Evolutionary conservation across 1,140 invertebrate genomes (phyloP).

Genomic region (Nebria ingens): DNA sequence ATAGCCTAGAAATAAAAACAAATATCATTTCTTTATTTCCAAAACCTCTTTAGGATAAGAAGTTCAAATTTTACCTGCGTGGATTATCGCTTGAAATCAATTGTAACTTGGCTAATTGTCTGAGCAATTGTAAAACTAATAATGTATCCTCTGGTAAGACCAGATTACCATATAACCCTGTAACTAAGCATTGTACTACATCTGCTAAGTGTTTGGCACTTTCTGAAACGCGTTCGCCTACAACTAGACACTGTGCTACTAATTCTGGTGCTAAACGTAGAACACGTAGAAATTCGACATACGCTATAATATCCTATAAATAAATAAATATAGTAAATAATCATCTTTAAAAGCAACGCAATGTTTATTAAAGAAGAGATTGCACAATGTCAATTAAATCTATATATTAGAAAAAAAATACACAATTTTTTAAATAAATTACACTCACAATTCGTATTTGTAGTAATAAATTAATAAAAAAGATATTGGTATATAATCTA

Average conservation of each 20-base stretch:
- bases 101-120: slow-evolving; percentile 75
- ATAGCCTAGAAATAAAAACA: slow-evolving; percentile 41
- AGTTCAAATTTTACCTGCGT: slow-evolving; percentile 42
- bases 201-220: slow-evolving; percentile 51
- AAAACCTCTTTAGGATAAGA: not conserved
- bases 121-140: slow-evolving; percentile 63
- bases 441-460: no score
- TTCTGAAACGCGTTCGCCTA: slow-evolving; percentile 56
- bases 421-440: no score
- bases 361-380: slow-evolving; percentile 23
- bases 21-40: slow-evolving; percentile 3
- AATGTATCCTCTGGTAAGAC: slow-evolving; percentile 72
- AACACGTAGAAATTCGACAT: slow-evolving; percentile 69
- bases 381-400: not conserved
- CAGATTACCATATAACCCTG: slow-evolving; percentile 76
- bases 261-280: slow-evolving; percentile 71
- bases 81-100: slow-evolving; percentile 74
- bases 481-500: no score
- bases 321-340: slow-evolving; percentile 21
- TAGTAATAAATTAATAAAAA: no score
- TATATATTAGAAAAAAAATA: not conserved
- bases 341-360: slow-evolving; percentile 10
- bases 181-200: slow-evolving; percentile 60
- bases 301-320: slow-evolving; percentile 57
- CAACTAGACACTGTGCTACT: slow-evolving; percentile 65